phyloP scores from a whole-genome alignment of 2,888 invertebrate genomes.

The Drosophila cognata region DNA sequence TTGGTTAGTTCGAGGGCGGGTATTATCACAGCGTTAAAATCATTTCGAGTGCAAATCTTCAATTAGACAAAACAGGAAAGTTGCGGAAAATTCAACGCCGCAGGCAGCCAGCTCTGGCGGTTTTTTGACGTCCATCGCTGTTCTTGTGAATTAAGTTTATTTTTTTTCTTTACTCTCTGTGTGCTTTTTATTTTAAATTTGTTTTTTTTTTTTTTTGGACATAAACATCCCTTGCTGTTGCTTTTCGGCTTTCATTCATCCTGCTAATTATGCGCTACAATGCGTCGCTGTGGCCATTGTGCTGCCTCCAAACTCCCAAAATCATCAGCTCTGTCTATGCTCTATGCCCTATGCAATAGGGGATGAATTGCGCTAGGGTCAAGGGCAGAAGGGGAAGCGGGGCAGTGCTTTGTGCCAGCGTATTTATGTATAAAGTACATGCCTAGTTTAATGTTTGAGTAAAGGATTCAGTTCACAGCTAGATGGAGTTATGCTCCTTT shows the following conservation, averaged over 20 bases:
- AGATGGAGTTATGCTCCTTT: background rate
- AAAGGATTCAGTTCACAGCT: conserved; percentile 22
- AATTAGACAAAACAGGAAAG: conserved; percentile 65
- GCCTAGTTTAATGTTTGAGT: conserved; percentile 41
- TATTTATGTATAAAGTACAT: conserved; percentile 23
- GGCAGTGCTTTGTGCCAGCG: conserved; percentile 14
- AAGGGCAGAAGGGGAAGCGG: conserved; percentile 35
- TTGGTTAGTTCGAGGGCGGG: conserved; percentile 36
- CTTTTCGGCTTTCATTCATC: conserved; percentile 61
- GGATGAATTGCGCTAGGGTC: conserved; percentile 36
- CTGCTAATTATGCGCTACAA: conserved; percentile 79
- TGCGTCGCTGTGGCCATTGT: conserved; percentile 71
- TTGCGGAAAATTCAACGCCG: conserved; percentile 45
- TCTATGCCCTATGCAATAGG: conserved; percentile 1
- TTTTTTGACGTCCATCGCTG: conserved; percentile 23
- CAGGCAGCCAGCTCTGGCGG: conserved; percentile 20
- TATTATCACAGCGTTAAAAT: conserved; percentile 62
- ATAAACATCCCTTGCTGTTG: conserved; percentile 34
- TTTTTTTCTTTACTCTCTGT: conserved; percentile 18
- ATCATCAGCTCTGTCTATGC: conserved; percentile 27
- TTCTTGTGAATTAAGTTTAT: conserved; percentile 18
- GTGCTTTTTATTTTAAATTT: conserved; percentile 26
- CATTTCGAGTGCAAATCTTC: conserved; percentile 76
- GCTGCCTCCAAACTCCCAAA: conserved; percentile 40
- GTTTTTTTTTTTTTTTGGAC: conserved; percentile 22